These are phyloP conservation scores for Dascyllus trimaculatus DNA, from an alignment of 2,113 vertebrate species.

Conservation along the genomic window DNA sequence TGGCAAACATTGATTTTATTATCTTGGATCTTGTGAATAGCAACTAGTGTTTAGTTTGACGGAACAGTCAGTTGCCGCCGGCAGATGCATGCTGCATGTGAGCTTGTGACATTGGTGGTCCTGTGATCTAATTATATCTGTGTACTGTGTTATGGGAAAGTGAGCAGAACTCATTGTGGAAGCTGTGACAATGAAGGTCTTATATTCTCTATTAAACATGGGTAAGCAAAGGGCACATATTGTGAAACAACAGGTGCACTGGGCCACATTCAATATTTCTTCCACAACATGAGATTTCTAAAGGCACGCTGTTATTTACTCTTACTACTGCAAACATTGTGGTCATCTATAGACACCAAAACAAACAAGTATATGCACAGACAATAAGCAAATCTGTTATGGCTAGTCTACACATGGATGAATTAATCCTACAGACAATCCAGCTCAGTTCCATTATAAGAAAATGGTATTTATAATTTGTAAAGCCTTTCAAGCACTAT, in stretches of 20 bases:
- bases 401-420: constrained; percentile 31
- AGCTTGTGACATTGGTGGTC: constrained; percentile 73
- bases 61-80: constrained; percentile 62
- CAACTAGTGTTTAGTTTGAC: constrained; percentile 54
- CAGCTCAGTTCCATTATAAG: constrained; percentile 31
- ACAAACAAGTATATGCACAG: constrained; percentile 16
- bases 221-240: background rate
- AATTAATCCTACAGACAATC: constrained; percentile 57
- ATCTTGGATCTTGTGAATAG: constrained; percentile 48
- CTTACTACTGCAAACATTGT: background rate
- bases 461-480: constrained; percentile 19
- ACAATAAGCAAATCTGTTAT: constrained; percentile 21
- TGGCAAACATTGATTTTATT: constrained; percentile 5
- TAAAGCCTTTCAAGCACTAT: constrained; percentile 20
- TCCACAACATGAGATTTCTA: constrained; percentile 1
- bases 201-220: constrained; percentile 10
- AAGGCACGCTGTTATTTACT: background rate
- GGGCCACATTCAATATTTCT: background rate
- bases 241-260: constrained; percentile 20
- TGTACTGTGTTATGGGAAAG: constrained; percentile 45
- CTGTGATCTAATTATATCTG: constrained; percentile 78
- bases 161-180: constrained; percentile 13
- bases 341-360: background rate
- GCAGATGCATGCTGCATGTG: constrained; percentile 66
- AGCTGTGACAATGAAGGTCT: constrained; percentile 3